Evolutionary conservation across 2,888 invertebrate genomes (phyloP).

Genomic region (Thymelicus acteon): DNA sequence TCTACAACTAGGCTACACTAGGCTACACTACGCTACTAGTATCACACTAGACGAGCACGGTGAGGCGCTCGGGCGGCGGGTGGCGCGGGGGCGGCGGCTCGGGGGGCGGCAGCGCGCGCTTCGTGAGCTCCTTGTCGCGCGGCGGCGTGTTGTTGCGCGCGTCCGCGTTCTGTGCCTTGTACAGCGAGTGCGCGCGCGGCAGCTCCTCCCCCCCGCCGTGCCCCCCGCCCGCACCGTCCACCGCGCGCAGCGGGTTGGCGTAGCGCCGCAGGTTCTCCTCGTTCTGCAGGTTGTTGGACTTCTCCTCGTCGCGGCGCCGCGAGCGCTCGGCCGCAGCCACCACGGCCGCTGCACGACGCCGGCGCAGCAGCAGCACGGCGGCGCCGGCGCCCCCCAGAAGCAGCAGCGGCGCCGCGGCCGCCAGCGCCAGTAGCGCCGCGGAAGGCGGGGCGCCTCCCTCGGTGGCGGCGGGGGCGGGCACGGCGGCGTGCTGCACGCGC

Average conservation of each 20-base stretch:
- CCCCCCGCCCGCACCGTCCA: constrained; percentile 70
- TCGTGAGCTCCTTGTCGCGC: constrained; percentile 90
- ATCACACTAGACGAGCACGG: constrained; percentile 74
- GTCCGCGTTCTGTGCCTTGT: constrained; percentile 94
- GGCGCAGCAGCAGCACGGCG: constrained; percentile 49
- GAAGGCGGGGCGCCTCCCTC: constrained; percentile 89
- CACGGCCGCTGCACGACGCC: constrained; percentile 56
- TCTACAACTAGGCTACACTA: too few species aligned
- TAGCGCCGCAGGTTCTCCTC: constrained; percentile 94
- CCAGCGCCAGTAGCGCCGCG: constrained; percentile 52
- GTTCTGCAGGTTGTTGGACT: constrained; percentile 95
- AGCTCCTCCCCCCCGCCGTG: constrained; percentile 70
- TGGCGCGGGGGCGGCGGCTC: constrained; percentile 64
- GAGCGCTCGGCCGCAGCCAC: constrained; percentile 85
- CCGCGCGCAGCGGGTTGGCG: constrained; percentile 90
- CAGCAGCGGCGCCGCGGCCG: constrained; percentile 53
- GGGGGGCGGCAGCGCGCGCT: constrained; percentile 85
- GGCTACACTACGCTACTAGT: constrained; percentile 48
- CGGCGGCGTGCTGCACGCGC: constrained; percentile 57
- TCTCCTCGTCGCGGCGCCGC: constrained; percentile 91
- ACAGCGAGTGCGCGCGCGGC: constrained; percentile 87
- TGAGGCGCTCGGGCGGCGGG: constrained; percentile 73
- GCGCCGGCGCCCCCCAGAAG: constrained; percentile 49
- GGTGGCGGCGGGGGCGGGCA: constrained; percentile 67
- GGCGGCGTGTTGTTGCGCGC: constrained; percentile 91